Base-by-base conservation (phyloP, 1,140 invertebrate genomes). In the Pemphigus obesinymphae region DNA sequence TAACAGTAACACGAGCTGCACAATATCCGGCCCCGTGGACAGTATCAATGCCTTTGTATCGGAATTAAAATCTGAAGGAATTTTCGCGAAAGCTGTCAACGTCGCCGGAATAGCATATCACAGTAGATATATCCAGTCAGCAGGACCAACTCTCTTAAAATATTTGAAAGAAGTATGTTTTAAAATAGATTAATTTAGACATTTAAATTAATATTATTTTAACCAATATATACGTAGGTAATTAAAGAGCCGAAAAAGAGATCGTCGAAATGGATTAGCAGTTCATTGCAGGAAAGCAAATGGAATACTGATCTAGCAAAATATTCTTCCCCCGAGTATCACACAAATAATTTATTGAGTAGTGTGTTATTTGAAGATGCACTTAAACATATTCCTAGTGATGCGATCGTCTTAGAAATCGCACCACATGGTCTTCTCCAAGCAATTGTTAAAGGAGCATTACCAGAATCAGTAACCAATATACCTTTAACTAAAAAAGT, bases 61-160 rank as follows among this genome's bases (percentile, higher is more conserved):
- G 29, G 45, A 87, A 40, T 82, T 89, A 87, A 92, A 88, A 83
- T 90, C 84, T 83, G 90, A 94, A 83, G 91, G 91, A 3, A 90
- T 96, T 34, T 97, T 98, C 87, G 92, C 91, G 0, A 90, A 90
- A 83, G 88, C 90, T 84, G 92, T 95, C 4, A 89, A 91, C 7
- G 92, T 91, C 83, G 89, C 90, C 81, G 91, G 92, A 43, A 91
- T 93, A 37, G 91, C 93, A 0, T 94, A 93, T 85, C 93, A 94
- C 85, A 95, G 94, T 34, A 89, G 90, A 83, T 94, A 93, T 84
- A 95, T 97, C 85, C 88, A 90, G 70, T 84, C 86, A 48, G 89
- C 90, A 78, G 93, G 93, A n/a, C 91, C 94, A 0, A 90, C 89
- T 50, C 88, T 98, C 11, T 86, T 94, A 15, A 88, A 90, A 83